phyloP scores from a whole-genome alignment of 2,888 invertebrate species.

The Boloria euphrosyne region DNA sequence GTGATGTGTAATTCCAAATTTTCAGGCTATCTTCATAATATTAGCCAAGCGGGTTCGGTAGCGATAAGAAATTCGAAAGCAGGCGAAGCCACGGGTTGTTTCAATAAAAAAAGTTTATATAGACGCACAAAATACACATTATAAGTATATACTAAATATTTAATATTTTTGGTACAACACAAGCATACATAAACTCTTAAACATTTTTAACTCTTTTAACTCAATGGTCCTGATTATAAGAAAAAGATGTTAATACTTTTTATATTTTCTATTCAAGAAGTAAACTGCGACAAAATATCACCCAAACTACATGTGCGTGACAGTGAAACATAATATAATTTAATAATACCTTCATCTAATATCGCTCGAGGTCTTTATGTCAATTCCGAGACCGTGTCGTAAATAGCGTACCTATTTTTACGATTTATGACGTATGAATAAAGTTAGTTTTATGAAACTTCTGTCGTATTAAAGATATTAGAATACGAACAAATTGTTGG shows the following conservation, averaged over 20 bases:
- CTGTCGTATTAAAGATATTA: conserved; percentile 6
- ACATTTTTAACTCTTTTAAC: neutral
- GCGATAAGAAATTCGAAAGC: too few species aligned
- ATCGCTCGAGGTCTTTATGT: conserved; percentile 32
- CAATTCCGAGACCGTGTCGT: conserved; percentile 26
- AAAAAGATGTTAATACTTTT: conserved; percentile 33
- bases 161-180: neutral
- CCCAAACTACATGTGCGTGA: conserved; percentile 54
- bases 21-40: too few species aligned
- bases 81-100: too few species aligned
- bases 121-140: too few species aligned
- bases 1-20: too few species aligned
- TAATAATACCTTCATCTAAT: conserved; percentile 48
- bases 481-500: neutral
- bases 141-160: neutral
- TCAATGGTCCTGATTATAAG: neutral
- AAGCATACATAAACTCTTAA: too few species aligned
- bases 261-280: conserved; percentile 46
- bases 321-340: conserved; percentile 46
- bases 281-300: conserved; percentile 51
- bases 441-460: conserved; percentile 14
- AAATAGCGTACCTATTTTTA: conserved; percentile 25
- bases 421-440: conserved; percentile 20
- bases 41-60: too few species aligned
- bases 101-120: too few species aligned